Evolutionary conservation across 1,140 invertebrate species (phyloP).

Genomic region (Wasmannia auropunctata): DNA sequence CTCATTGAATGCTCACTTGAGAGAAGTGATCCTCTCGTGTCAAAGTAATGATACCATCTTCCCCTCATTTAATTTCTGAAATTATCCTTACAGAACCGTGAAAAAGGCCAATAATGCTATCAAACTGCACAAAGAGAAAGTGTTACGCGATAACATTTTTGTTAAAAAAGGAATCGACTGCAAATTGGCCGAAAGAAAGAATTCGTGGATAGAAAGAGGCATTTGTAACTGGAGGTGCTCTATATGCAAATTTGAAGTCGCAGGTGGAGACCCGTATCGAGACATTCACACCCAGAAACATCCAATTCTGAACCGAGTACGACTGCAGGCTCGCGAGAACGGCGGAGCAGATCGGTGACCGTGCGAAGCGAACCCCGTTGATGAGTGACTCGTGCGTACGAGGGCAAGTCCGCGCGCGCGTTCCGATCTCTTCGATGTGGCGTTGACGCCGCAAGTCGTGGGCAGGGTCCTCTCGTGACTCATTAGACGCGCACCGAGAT

Average conservation of each 20-base stretch:
- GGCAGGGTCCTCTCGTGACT: conserved; percentile 67
- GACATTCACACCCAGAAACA: neutral
- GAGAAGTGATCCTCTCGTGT: neutral
- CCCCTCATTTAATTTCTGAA: neutral
- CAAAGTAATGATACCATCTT: neutral
- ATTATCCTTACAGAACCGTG: neutral
- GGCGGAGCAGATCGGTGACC: neutral
- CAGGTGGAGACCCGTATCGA: neutral
- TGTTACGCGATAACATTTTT: neutral
- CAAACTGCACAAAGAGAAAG: neutral
- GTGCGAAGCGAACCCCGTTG: conserved; percentile 38
- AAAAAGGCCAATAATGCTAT: neutral
- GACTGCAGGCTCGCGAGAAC: neutral
- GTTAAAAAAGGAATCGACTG: neutral
- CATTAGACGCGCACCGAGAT: conserved; percentile 70
- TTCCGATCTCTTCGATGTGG: conserved; percentile 56
- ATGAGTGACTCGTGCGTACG: conserved; percentile 68
- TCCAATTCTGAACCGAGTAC: neutral
- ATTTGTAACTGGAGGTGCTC: neutral
- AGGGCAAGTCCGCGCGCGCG: neutral
- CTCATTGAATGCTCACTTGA: neutral
- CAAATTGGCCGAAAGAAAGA: neutral
- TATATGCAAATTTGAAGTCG: conserved; percentile 33
- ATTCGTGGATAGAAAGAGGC: neutral
- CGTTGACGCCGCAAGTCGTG: conserved; percentile 41